A percentile compares a stretch with the other conserved stretches of the same genome.
These are phyloP conservation scores for Neomorphus geoffroyi DNA, from an alignment of 2,797 vertebrate species.

Conservation along the genomic window DNA sequence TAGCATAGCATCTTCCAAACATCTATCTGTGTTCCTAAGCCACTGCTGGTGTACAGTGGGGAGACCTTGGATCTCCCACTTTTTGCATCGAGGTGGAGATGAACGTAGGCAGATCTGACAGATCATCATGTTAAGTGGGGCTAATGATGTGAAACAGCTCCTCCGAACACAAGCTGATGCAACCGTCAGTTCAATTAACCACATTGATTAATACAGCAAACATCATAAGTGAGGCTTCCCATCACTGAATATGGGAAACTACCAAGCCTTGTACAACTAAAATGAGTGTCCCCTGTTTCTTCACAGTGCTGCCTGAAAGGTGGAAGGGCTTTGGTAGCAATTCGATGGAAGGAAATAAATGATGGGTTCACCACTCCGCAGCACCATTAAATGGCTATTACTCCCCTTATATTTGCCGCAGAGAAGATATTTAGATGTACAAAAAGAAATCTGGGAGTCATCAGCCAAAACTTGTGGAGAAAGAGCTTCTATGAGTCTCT, in stretches of 20 bases:
- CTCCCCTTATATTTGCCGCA: background rate
- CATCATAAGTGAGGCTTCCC: background rate
- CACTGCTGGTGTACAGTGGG: background rate
- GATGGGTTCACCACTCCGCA: background rate
- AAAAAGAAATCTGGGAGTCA: background rate
- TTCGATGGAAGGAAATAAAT: background rate
- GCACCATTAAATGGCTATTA: background rate
- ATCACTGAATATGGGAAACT: background rate
- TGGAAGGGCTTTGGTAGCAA: background rate
- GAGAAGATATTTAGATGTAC: background rate
- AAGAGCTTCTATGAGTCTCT: background rate
- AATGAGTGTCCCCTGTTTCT: background rate
- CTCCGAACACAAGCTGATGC: background rate
- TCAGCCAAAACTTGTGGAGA: background rate
- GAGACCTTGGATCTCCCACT: background rate
- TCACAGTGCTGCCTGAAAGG: background rate
- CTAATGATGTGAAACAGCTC: background rate
- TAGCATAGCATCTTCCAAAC: background rate
- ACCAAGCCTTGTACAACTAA: accelerated
- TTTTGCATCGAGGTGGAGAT: background rate
- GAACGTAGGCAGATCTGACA: background rate
- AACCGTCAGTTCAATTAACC: background rate
- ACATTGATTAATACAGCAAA: background rate
- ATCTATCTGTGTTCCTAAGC: background rate
- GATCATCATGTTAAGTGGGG: background rate